These are phyloP conservation scores for Melanotaenia parkinsoni DNA, from an alignment of 2,797 vertebrate species.

Conservation along the genomic window DNA sequence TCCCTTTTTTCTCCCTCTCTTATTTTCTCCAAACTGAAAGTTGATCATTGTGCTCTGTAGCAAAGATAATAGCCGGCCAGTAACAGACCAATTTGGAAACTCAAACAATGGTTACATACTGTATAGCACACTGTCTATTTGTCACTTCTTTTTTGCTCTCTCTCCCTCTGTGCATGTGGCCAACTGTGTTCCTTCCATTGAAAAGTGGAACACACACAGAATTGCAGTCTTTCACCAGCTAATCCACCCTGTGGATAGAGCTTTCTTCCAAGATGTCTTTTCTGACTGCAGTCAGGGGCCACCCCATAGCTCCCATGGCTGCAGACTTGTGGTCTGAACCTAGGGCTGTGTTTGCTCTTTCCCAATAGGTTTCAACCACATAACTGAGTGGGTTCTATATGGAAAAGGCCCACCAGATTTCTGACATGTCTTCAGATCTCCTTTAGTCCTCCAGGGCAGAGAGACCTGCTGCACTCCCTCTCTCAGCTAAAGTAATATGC, in stretches of 20 bases:
- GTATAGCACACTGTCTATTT: slow-evolving; percentile 60
- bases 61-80: slow-evolving; percentile 69
- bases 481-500: slow-evolving; percentile 48
- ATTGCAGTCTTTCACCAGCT: slow-evolving; percentile 52
- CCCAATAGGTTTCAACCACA: slow-evolving; percentile 66
- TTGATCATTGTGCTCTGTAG: slow-evolving; percentile 70
- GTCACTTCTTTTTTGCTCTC: slow-evolving; percentile 50
- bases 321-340: slow-evolving; percentile 59
- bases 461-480: slow-evolving; percentile 48
- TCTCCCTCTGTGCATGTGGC: slow-evolving; percentile 58
- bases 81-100: slow-evolving; percentile 72
- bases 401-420: slow-evolving; percentile 65
- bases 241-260: slow-evolving; percentile 55
- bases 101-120: slow-evolving; percentile 72
- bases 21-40: slow-evolving; percentile 68
- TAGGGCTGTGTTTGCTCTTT: slow-evolving; percentile 66
- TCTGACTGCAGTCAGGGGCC: slow-evolving; percentile 56
- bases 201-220: slow-evolving; percentile 53
- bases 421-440: slow-evolving; percentile 69
- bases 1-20: slow-evolving; percentile 44
- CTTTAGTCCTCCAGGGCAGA: slow-evolving; percentile 59
- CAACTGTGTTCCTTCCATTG: slow-evolving; percentile 45
- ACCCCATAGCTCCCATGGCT: slow-evolving; percentile 43
- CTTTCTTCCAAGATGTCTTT: slow-evolving; percentile 57
- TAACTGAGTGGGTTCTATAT: slow-evolving; percentile 61